Evolutionary conservation across 1,140 invertebrate genomes (phyloP).

Genomic region (Nephila pilipes): DNA sequence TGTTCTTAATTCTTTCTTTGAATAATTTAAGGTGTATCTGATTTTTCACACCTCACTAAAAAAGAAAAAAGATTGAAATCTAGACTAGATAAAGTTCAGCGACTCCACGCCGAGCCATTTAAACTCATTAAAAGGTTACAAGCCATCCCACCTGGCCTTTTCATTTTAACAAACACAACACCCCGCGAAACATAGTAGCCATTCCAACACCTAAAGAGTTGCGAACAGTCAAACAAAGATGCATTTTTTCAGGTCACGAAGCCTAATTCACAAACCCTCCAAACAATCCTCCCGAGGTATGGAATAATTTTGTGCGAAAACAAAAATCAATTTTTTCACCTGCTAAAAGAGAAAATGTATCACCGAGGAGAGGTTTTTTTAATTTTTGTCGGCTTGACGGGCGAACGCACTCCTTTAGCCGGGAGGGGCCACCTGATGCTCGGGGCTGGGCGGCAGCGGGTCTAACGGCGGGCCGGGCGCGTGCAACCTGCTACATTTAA

Average conservation of each 20-base stretch:
- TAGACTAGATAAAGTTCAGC: conserved; percentile 23
- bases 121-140: conserved; percentile 12
- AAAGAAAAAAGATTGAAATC: neutral
- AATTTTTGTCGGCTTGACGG: conserved; percentile 20
- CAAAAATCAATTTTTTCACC: conserved; percentile 19
- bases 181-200: neutral
- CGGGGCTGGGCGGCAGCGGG: conserved; percentile 2
- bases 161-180: neutral
- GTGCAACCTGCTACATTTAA: conserved; percentile 44
- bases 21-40: neutral
- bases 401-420: conserved; percentile 33
- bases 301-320: neutral
- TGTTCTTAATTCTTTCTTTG: too few species aligned
- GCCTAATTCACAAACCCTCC: too few species aligned
- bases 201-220: conserved; percentile 31
- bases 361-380: conserved; percentile 4
- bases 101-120: neutral
- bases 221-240: neutral
- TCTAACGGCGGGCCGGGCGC: conserved; percentile 35
- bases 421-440: conserved; percentile 33
- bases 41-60: neutral
- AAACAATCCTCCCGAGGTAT: neutral
- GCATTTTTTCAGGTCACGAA: conserved; percentile 18
- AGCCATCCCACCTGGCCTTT: neutral
- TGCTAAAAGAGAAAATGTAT: conserved; percentile 33